Conservation (phyloP, 2,888 invertebrate species). For the Trichopoda pennipes region DNA sequence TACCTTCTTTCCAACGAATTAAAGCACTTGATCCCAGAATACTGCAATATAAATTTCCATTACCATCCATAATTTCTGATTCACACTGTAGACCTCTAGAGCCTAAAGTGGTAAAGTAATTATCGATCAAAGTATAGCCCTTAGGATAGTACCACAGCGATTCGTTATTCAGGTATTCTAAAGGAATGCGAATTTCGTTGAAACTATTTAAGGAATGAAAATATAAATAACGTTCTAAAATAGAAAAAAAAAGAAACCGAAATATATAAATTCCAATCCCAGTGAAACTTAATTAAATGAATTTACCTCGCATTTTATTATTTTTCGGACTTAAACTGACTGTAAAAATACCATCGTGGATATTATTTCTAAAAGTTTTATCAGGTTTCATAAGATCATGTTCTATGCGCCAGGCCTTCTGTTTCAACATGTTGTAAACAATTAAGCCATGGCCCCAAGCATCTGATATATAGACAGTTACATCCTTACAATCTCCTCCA, state of each 20-base stretch:
- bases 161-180: slow-evolving; percentile 83
- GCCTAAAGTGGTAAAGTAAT: slow-evolving; percentile 82
- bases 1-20: slow-evolving; percentile 87
- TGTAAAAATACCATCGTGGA: slow-evolving; percentile 77
- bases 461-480: slow-evolving; percentile 85
- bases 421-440: slow-evolving; percentile 83
- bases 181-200: slow-evolving; percentile 83
- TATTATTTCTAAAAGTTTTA: slow-evolving; percentile 70
- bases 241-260: neutral
- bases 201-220: slow-evolving; percentile 85
- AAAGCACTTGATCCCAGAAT: slow-evolving; percentile 86
- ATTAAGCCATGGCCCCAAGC: slow-evolving; percentile 84
- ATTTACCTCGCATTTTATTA: slow-evolving; percentile 57
- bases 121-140: slow-evolving; percentile 70
- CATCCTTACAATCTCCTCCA: slow-evolving; percentile 81
- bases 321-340: slow-evolving; percentile 76
- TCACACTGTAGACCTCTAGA: slow-evolving; percentile 86
- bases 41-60: slow-evolving; percentile 88
- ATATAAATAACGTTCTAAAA: slow-evolving; percentile 82
- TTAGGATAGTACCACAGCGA: slow-evolving; percentile 81
- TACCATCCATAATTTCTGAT: slow-evolving; percentile 86
- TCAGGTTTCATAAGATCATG: slow-evolving; percentile 84
- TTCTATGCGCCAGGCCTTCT: slow-evolving; percentile 83
- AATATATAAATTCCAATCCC: neutral
- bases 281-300: neutral